Base-by-base conservation (phyloP, 2,797 vertebrate species). In the Cossypha heuglini region DNA sequence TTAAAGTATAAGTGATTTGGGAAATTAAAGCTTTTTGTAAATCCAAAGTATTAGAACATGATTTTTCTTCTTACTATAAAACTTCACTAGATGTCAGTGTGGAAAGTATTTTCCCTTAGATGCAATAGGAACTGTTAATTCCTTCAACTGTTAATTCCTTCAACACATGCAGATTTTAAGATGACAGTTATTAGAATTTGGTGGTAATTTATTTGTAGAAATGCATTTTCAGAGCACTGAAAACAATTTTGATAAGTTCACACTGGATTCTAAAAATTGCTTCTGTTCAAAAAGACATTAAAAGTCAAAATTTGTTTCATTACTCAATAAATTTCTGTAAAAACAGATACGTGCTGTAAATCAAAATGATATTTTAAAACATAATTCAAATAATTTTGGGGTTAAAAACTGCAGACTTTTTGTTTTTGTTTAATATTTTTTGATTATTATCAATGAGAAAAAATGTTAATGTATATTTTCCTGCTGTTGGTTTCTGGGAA, bases 21-120 rank as follows among this genome's bases (percentile, higher is more conserved):
- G 51, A 80, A 40, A 64, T 52, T 35, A 71, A 77, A 84, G 14
- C 48, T 55, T 52, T 66, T 45, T 77, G 2, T 31, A 78, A 72
- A 54, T 90, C n/a, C 22, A 45, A 59, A 73, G 17, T 45, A 35
- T 52, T 69, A 78, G 49, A 64, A 63, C 13, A 78, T n/a, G 4
- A 26, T 78, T 77, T 86, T 67, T 64, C 38, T 75, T 88, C 45
- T 86, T 95, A 25, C 91, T 95, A 2, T 85, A 63, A 79, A 94
- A 82, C 77, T 94, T 97, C 94, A 96, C 97, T 96, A 97, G 96
- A 91, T 97, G 93, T 97, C 96, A 97, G 91, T 94, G 81, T 92
- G 79, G 76, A 96, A 94, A 76, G 55, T 85, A 64, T 77, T 95
- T 96, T 96, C 63, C 43, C 22, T 57, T 38, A n/a, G 59, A 71